Evolutionary conservation across 2,888 invertebrate genomes (phyloP).

Genomic region (Caenorhabditis angaria): DNA sequence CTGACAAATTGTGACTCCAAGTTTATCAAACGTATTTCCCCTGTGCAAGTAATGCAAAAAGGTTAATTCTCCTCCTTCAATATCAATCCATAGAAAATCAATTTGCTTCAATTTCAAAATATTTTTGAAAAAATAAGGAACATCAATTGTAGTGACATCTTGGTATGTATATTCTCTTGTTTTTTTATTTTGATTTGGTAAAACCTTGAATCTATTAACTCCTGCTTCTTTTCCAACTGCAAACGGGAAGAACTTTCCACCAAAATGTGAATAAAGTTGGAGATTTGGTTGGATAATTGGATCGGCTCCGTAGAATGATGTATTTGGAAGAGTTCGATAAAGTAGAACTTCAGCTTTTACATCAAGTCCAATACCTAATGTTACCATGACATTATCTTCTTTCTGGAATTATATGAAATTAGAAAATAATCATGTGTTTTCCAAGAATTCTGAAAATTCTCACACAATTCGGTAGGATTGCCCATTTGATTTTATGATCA

Average conservation of each 20-base stretch:
- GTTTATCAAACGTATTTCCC: too few relatives aligned
- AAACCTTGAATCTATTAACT: conserved; percentile 13
- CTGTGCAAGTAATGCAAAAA: too few relatives aligned
- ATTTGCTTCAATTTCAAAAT: conserved; percentile 19
- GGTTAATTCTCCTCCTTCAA: too few relatives aligned
- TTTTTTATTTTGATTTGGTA: conserved; percentile 34
- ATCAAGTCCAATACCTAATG: conserved; percentile 29
- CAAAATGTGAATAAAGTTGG: conserved; percentile 32
- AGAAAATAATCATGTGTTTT: background rate
- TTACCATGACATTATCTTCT: background rate
- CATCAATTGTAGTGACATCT: conserved; percentile 38
- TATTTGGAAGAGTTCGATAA: background rate
- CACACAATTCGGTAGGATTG: background rate
- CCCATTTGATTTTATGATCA: background rate
- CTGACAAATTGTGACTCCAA: too few relatives aligned
- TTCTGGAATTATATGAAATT: background rate
- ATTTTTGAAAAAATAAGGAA: conserved; percentile 25
- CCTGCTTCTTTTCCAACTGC: conserved; percentile 32
- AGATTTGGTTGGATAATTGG: conserved; percentile 40
- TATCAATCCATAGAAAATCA: conserved; percentile 40
- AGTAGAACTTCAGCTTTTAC: conserved; percentile 12
- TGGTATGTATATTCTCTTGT: conserved; percentile 20
- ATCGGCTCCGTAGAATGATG: conserved; percentile 37
- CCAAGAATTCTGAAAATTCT: too few relatives aligned
- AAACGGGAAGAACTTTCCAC: conserved; percentile 37